A percentile compares a stretch with the other conserved stretches of the same genome.
Evolutionary conservation across 2,113 vertebrate genomes (phyloP).

Genomic region (Python bivittatus): DNA sequence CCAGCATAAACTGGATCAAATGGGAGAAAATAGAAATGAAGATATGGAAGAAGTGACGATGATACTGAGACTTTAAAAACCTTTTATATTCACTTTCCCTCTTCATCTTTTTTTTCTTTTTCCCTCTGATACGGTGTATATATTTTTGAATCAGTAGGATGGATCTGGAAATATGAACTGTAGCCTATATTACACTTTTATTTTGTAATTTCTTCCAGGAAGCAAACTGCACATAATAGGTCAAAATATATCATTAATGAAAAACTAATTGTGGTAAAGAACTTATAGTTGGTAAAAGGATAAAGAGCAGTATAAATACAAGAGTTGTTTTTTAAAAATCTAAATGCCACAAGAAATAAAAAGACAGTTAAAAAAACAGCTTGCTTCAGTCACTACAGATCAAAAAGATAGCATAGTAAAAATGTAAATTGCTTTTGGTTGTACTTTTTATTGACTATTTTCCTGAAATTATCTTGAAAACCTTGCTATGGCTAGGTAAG

Average conservation of each 20-base stretch:
- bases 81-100: not conserved
- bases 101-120: not conserved
- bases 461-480: not conserved
- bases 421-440: not conserved
- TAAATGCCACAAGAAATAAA: not conserved
- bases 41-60: too few species aligned
- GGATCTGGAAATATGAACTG: not conserved
- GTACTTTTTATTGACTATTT: not conserved
- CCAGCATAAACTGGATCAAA: too few species aligned
- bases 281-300: not conserved
- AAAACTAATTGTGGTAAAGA: not conserved
- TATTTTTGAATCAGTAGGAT: not conserved
- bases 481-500: not conserved
- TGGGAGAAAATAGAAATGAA: too few species aligned
- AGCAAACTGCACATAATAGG: not conserved
- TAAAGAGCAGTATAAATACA: not conserved
- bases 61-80: too few species aligned
- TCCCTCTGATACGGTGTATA: not conserved
- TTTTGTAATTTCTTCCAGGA: not conserved
- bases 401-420: not conserved
- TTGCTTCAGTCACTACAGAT: not conserved
- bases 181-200: not conserved
- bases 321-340: not conserved
- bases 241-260: not conserved
- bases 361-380: not conserved